phyloP scores from a whole-genome alignment of 2,113 vertebrate genomes.

The Oostethus manadensis region DNA sequence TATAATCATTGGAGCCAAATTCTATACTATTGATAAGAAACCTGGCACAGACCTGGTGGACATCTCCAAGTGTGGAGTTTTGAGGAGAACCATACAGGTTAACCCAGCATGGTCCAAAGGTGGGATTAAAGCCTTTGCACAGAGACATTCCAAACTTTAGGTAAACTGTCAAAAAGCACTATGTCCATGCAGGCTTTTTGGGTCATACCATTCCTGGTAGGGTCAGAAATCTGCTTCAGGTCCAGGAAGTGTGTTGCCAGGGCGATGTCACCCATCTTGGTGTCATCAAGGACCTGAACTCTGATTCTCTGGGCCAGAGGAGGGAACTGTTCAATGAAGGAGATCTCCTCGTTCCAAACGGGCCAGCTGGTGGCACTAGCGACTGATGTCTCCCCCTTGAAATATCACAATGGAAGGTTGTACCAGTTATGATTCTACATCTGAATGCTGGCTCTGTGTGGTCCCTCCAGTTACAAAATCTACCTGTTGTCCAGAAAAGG shows the following conservation, averaged over 20 bases:
- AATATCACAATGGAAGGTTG: background rate
- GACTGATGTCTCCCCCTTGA: slow-evolving; percentile 86
- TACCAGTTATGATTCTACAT: background rate
- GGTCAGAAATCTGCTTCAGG: slow-evolving; percentile 84
- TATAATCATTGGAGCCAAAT: background rate
- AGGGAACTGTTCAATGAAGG: slow-evolving; percentile 91
- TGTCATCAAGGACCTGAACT: slow-evolving; percentile 84
- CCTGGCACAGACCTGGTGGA: slow-evolving; percentile 67
- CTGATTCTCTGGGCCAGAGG: slow-evolving; percentile 83
- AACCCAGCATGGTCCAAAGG: slow-evolving; percentile 86
- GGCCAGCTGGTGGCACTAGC: slow-evolving; percentile 72
- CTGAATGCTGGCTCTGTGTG: background rate
- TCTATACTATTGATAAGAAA: too few species aligned
- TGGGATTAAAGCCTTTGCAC: slow-evolving; percentile 81
- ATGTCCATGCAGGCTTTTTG: background rate
- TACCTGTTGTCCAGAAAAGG: slow-evolving; percentile 89
- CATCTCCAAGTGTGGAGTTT: slow-evolving; percentile 77
- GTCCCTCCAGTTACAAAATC: too few species aligned
- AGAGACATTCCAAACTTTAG: background rate
- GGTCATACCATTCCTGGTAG: slow-evolving; percentile 78
- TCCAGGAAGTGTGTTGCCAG: slow-evolving; percentile 87
- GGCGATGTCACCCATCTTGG: slow-evolving; percentile 76
- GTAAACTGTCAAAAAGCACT: background rate
- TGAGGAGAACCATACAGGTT: slow-evolving; percentile 87
- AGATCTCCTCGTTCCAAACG: slow-evolving; percentile 89